Percentiles rank a stretch among this genome's conserved stretches.
Evolutionary conservation across 2,888 invertebrate genomes (phyloP).

Genomic region (Tachystola acroxantha): DNA sequence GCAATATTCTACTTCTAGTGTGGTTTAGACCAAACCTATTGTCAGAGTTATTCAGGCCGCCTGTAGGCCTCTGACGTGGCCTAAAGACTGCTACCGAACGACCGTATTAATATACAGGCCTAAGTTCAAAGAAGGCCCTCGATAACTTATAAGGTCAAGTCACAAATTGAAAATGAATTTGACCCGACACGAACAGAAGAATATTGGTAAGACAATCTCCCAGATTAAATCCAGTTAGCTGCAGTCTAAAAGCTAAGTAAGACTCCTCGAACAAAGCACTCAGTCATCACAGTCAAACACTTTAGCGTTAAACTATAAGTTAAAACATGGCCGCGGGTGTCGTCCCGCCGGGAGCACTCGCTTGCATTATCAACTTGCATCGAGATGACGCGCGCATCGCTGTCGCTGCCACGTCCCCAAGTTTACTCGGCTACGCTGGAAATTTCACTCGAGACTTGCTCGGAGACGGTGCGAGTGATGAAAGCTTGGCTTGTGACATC

Average conservation of each 20-base stretch:
- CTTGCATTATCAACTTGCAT: conserved; percentile 46
- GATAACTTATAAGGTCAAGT: no score
- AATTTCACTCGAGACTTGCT: conserved; percentile 71
- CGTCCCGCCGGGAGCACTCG: conserved; percentile 17
- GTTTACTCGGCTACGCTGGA: conserved; percentile 69
- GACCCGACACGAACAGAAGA: no score
- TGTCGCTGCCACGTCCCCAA: conserved; percentile 70
- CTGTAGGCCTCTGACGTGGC: no score
- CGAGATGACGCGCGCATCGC: conserved; percentile 64
- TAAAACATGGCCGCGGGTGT: conserved; percentile 8
- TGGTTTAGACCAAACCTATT: no score
- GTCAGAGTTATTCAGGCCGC: no score
- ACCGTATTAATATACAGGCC: no score
- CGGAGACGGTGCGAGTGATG: conserved; percentile 27
- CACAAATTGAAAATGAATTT: no score
- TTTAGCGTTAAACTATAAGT: conserved; percentile 8
- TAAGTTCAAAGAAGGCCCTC: no score
- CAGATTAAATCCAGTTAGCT: no score
- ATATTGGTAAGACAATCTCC: no score
- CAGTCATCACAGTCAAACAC: conserved; percentile 5
- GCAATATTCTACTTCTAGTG: no score
- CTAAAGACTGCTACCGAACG: no score
- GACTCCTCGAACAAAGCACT: background rate
- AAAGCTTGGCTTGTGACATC: conserved; percentile 14
- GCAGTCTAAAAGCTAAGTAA: conserved; percentile 1